Conservation (phyloP, 2,797 vertebrate genomes). For the Remorina albescens region DNA sequence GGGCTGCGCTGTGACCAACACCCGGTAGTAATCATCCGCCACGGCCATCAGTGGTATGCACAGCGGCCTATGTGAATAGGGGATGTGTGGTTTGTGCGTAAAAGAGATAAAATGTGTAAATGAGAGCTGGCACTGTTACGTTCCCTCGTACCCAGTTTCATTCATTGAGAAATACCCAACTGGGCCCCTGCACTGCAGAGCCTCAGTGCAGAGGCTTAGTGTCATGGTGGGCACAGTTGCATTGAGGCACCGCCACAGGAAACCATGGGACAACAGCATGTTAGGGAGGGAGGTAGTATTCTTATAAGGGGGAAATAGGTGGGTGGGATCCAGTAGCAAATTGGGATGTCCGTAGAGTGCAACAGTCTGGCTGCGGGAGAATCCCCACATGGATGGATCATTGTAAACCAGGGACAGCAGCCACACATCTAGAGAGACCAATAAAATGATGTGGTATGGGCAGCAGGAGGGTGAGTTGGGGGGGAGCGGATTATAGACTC, state of each 20-base stretch:
- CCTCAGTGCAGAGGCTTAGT: slow-evolving; percentile 75
- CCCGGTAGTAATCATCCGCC: slow-evolving; percentile 77
- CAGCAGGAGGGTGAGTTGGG: slow-evolving; percentile 23
- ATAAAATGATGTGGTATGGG: slow-evolving; percentile 76
- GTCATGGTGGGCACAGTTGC: slow-evolving; percentile 74
- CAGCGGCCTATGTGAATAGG: slow-evolving; percentile 47
- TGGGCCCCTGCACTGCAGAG: slow-evolving; percentile 65
- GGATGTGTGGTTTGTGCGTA: slow-evolving; percentile 71
- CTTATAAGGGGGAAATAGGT: slow-evolving; percentile 57
- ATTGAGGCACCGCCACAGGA: slow-evolving; percentile 81
- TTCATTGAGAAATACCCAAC: slow-evolving; percentile 76
- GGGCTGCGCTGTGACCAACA: slow-evolving; percentile 66
- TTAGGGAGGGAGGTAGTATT: slow-evolving; percentile 65
- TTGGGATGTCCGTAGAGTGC: slow-evolving; percentile 78
- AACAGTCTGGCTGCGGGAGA: slow-evolving; percentile 66
- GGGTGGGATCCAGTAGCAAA: slow-evolving; percentile 76
- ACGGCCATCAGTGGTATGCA: slow-evolving; percentile 58
- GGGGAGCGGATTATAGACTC: slow-evolving; percentile 84
- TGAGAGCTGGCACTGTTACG: slow-evolving; percentile 65
- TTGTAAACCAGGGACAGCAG: slow-evolving; percentile 74
- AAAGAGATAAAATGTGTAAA: slow-evolving; percentile 79
- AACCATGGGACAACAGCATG: slow-evolving; percentile 75
- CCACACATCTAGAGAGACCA: slow-evolving; percentile 74
- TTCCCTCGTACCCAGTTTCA: slow-evolving; percentile 59
- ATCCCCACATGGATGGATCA: slow-evolving; percentile 71